Evolutionary conservation across 2,113 vertebrate genomes (phyloP).

Genomic region (Leucoraja erinaceus): DNA sequence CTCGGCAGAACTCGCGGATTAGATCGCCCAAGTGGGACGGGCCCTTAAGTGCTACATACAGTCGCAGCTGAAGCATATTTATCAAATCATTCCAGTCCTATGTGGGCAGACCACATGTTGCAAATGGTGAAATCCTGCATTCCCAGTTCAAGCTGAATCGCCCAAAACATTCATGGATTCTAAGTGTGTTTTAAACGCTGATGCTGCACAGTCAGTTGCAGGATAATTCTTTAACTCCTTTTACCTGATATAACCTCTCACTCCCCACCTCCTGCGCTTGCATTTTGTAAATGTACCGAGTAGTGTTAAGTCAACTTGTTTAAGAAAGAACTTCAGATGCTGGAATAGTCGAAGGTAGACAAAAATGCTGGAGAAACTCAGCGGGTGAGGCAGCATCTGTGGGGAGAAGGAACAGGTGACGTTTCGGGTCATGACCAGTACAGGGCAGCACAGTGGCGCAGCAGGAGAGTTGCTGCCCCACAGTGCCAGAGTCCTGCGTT

Average conservation of each 20-base stretch:
- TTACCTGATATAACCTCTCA: neutral
- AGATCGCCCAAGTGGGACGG: too few relatives aligned
- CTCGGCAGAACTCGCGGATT: too few relatives aligned
- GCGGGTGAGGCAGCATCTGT: too few relatives aligned
- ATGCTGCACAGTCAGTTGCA: neutral
- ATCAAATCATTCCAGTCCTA: neutral
- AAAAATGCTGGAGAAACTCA: too few relatives aligned
- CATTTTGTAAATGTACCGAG: neutral
- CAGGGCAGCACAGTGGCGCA: too few relatives aligned
- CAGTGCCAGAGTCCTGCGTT: too few relatives aligned
- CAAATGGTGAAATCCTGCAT: neutral
- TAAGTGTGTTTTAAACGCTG: neutral
- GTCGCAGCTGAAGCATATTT: neutral
- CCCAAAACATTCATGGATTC: neutral
- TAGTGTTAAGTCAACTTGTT: neutral
- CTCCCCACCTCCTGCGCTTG: neutral
- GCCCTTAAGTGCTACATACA: neutral
- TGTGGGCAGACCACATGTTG: neutral
- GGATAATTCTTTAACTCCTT: neutral
- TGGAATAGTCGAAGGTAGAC: too few relatives aligned
- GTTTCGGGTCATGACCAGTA: too few relatives aligned
- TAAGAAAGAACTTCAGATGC: neutral
- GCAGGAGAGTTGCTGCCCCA: too few relatives aligned
- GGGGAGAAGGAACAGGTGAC: too few relatives aligned
- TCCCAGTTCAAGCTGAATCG: neutral